These are phyloP conservation scores for Plectropomus leopardus DNA, from an alignment of 2,113 vertebrate species.

Conservation along the genomic window DNA sequence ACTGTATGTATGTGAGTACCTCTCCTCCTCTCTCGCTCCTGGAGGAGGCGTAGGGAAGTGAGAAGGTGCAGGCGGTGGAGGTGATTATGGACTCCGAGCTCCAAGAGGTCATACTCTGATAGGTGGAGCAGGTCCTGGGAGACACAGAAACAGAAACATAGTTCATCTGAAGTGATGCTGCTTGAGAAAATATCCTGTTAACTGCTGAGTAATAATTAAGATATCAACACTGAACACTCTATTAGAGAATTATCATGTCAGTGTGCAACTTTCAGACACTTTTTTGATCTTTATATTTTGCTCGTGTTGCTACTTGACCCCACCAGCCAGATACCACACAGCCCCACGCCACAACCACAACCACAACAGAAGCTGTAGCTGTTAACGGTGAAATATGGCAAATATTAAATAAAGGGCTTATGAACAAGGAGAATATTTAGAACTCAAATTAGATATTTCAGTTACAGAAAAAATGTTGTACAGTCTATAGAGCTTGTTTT, in stretches of 20 bases:
- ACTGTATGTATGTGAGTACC: constrained; percentile 60
- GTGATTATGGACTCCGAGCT: constrained; percentile 84
- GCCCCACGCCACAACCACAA: too few relatives aligned
- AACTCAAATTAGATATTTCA: too few relatives aligned
- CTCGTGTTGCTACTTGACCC: too few relatives aligned
- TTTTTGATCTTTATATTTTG: too few relatives aligned
- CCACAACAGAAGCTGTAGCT: too few relatives aligned
- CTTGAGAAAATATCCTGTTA: background rate
- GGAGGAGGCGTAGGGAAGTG: constrained; percentile 85
- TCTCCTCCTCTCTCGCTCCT: constrained; percentile 82
- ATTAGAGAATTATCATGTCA: background rate
- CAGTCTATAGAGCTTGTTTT: background rate
- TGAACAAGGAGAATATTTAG: background rate
- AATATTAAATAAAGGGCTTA: background rate
- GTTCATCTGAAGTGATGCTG: background rate
- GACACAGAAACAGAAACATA: constrained; percentile 29
- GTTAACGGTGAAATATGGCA: too few relatives aligned
- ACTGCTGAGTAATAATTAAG: background rate
- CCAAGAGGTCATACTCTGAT: constrained; percentile 84
- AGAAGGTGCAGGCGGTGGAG: constrained; percentile 83
- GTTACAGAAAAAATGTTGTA: too few relatives aligned
- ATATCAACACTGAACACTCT: background rate
- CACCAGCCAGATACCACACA: too few relatives aligned
- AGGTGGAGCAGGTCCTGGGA: constrained; percentile 85
- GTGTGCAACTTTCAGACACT: background rate